These are phyloP conservation scores for Bombyx huttoni DNA, from an alignment of 2,888 invertebrate species.

Conservation along the genomic window DNA sequence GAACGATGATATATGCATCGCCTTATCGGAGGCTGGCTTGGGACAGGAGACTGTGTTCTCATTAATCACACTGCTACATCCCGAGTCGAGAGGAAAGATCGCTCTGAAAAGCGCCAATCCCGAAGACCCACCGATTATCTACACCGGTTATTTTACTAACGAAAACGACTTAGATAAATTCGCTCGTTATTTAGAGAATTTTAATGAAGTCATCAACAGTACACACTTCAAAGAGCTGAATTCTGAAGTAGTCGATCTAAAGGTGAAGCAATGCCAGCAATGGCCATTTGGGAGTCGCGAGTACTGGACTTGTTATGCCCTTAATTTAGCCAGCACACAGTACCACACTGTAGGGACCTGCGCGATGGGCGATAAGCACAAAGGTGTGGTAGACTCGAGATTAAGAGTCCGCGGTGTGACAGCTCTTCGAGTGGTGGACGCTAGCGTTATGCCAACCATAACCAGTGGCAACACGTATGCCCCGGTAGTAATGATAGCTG, in stretches of 20 bases:
- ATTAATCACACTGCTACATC: conserved; percentile 22
- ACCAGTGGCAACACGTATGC: conserved; percentile 75
- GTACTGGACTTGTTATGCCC: conserved; percentile 39
- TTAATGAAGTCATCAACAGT: conserved; percentile 16
- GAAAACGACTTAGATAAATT: conserved; percentile 16
- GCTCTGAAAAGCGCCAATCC: conserved; percentile 24
- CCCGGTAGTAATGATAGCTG: conserved; percentile 74
- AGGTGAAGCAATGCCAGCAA: conserved; percentile 23
- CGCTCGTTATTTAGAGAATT: conserved; percentile 16
- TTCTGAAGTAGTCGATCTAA: conserved; percentile 15
- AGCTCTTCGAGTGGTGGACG: conserved; percentile 73
- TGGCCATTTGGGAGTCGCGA: conserved; percentile 23
- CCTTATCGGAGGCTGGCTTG: conserved; percentile 14
- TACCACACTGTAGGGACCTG: conserved; percentile 28
- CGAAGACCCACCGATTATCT: conserved; percentile 21
- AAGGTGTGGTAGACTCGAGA: conserved; percentile 20
- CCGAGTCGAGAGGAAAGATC: conserved; percentile 29
- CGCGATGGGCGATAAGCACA: conserved; percentile 20
- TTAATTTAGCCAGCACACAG: conserved; percentile 25
- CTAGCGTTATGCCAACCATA: conserved; percentile 75
- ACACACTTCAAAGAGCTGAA: conserved; percentile 13
- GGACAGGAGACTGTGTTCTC: conserved; percentile 20
- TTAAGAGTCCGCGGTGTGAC: conserved; percentile 62
- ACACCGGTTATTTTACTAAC: conserved; percentile 24
- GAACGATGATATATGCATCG: conserved; percentile 21